Percentiles rank a stretch among this genome's conserved stretches.
These are phyloP conservation scores for Phymatocera aterrima DNA, from an alignment of 2,888 invertebrate genomes.

Conservation along the genomic window DNA sequence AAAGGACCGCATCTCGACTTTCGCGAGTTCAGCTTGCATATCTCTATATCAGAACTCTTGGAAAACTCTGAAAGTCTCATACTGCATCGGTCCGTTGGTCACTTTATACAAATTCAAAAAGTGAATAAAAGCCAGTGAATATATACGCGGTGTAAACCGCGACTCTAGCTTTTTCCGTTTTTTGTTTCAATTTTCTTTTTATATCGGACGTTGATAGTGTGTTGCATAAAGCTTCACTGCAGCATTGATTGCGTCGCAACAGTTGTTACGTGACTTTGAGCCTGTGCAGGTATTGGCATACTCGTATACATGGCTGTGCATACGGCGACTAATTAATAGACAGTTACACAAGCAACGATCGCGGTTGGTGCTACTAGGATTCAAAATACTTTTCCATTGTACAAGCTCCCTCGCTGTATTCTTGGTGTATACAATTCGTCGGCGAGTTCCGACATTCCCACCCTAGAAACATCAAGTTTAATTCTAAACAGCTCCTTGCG, in stretches of 20 bases:
- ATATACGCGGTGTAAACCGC: neutral
- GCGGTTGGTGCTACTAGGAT: neutral
- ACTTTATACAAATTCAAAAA: neutral
- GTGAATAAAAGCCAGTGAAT: neutral
- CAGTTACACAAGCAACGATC: conserved; percentile 35
- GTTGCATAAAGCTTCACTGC: conserved; percentile 1
- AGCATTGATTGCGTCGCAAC: conserved; percentile 17
- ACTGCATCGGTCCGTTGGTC: neutral
- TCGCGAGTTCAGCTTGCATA: neutral
- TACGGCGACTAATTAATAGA: conserved; percentile 22
- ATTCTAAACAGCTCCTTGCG: neutral
- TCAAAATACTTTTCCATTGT: conserved; percentile 28
- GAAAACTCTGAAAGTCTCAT: neutral
- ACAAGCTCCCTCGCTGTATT: conserved; percentile 18
- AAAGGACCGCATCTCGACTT: conserved; percentile 6
- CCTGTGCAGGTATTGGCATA: neutral
- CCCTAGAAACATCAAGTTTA: conserved; percentile 15
- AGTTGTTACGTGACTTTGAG: conserved; percentile 23
- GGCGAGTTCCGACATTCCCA: conserved; percentile 10
- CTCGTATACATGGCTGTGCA: too few relatives aligned
- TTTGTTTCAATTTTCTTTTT: too few relatives aligned
- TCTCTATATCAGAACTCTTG: neutral
- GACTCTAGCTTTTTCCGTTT: neutral
- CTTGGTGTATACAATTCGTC: conserved; percentile 30
- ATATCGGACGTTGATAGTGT: neutral